Evolutionary conservation across 2,113 vertebrate species (phyloP).

Genomic region (Corapipo altera): DNA sequence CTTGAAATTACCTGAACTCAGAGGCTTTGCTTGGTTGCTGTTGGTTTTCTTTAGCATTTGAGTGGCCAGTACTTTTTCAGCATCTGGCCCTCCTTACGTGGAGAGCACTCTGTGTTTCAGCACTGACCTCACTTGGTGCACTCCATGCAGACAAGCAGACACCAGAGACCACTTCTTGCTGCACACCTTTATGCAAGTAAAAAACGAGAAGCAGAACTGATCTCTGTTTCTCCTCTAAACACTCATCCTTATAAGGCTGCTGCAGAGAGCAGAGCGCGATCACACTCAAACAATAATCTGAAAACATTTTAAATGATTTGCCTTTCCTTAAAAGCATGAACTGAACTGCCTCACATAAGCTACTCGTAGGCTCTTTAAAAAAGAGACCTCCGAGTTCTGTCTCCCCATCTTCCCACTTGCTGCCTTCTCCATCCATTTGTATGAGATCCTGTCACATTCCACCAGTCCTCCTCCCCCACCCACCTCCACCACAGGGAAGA

Average conservation of each 20-base stretch:
- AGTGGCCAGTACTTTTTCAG: not conserved
- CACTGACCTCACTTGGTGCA: not conserved
- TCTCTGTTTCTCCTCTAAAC: not conserved
- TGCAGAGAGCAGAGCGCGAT: not conserved
- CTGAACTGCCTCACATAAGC: not conserved
- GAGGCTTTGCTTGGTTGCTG: not conserved
- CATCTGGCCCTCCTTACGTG: not conserved
- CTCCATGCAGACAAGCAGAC: not conserved
- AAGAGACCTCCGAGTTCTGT: not conserved
- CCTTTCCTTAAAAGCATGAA: not conserved
- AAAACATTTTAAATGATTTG: not conserved
- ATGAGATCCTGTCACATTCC: not conserved
- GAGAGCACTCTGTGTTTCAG: not conserved
- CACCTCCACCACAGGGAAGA: not conserved
- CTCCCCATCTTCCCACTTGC: not conserved
- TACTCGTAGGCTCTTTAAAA: not conserved
- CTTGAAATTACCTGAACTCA: not conserved
- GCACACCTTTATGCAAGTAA: not conserved
- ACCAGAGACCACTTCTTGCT: not conserved
- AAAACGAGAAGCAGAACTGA: not conserved
- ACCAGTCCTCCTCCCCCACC: not conserved
- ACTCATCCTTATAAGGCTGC: not conserved
- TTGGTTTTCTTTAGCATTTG: not conserved
- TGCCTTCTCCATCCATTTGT: not conserved
- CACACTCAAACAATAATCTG: not conserved